Base-by-base conservation (phyloP, 2,113 vertebrate genomes). In the Nannospalax galili region DNA sequence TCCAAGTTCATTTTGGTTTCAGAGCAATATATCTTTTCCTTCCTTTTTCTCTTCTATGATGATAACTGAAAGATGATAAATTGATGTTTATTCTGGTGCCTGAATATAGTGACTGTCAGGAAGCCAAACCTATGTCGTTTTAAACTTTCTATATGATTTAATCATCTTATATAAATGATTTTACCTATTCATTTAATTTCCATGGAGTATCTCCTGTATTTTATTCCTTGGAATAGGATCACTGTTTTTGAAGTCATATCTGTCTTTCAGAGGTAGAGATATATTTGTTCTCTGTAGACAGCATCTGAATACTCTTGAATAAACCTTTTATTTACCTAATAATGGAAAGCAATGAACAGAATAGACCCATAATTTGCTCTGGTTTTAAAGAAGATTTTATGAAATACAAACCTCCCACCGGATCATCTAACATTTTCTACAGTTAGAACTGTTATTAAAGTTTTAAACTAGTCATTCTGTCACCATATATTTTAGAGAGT, bases 1-100 rank as follows among this genome's bases (percentile, higher is more conserved):
- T 73, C 40, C n/a, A 58, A 42, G 20, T 80, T 94, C 78, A 30
- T 77, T 96, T 92, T 92, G 35, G 64, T 32, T 74, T 37, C 2
- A 80, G 24, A n/a, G 48, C 14, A 84, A 85, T 20, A 37, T 32
- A 80, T 42, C 11, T 65, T 56, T 90, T 6, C 70, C 24, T 9
- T 69, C 11, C 45, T 22, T 67, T 48, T 65, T 40, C 85, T 94
- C 91, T 35, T 20, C 88, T 91, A 78, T 60, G 82, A 28, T 42
- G 85, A 64, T 69, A 6, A 40, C 28, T 8, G 48, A 12, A 80
- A 24, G 11, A 70, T 89, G 64, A 74, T 22, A 65, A 73, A 89
- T 72, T 75, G 70, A 90, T 92, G 30, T 80, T 79, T 80, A 56
- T 60, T 12, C 19, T 45, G 7, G 4, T 86, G 0, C 10, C 78